These are phyloP conservation scores for Orussus abietinus DNA, from an alignment of 1,140 invertebrate species.

Conservation along the genomic window DNA sequence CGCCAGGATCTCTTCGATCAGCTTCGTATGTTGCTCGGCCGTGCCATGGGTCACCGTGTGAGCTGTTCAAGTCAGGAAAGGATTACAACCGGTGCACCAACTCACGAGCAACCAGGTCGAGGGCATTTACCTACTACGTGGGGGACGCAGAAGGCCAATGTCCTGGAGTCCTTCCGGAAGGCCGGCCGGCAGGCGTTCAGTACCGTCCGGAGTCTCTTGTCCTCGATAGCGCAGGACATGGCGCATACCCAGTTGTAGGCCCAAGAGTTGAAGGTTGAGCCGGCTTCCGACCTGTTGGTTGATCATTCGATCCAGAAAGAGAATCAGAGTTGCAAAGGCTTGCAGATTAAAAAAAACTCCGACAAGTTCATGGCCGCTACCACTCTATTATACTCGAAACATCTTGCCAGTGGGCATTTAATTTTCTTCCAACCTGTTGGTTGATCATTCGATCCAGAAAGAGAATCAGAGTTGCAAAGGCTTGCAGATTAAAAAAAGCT, in stretches of 20 bases:
- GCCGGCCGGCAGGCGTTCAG: conserved; percentile 66
- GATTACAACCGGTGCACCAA: no score
- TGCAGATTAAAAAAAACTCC: no score
- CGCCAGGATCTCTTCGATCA: conserved; percentile 43
- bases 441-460: no score
- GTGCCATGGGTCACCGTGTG: conserved; percentile 35
- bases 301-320: no score
- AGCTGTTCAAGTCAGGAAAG: conserved; percentile 19
- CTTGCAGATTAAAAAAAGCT: no score
- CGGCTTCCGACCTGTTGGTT: conserved; percentile 62
- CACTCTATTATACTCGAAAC: no score
- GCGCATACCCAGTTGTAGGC: conserved; percentile 62
- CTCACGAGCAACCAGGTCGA: no score
- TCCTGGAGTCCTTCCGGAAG: conserved; percentile 65
- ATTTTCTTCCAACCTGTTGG: no score
- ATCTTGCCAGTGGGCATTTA: no score
- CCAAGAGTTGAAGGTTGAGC: conserved; percentile 67
- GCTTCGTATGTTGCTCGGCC: conserved; percentile 23
- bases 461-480: no score
- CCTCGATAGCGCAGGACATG: conserved; percentile 32
- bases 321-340: no score
- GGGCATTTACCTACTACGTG: conserved; percentile 62
- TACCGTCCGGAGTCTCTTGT: conserved; percentile 37
- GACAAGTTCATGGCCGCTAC: no score
- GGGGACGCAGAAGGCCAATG: conserved; percentile 68